A percentile compares a stretch with the other conserved stretches of the same genome.
phyloP scores from a whole-genome alignment of 2,888 invertebrate species.

The Drosophila lutescens region DNA sequence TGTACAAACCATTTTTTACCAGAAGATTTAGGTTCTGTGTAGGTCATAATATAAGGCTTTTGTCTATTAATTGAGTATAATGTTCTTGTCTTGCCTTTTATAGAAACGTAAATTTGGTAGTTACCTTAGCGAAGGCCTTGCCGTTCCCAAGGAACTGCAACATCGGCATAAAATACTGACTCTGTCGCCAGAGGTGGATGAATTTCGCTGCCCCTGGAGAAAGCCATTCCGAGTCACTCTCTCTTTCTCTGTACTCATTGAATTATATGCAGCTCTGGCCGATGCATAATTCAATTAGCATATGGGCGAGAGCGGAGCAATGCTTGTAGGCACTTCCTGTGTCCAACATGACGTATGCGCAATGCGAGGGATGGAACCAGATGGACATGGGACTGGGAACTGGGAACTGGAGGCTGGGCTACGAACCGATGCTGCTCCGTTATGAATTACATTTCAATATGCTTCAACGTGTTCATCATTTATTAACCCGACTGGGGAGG shows the following conservation, averaged over 20 bases:
- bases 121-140: neutral
- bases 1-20: neutral
- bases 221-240: neutral
- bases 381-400: constrained; percentile 16
- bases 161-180: neutral
- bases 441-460: constrained; percentile 76
- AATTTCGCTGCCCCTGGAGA: neutral
- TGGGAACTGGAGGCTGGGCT: constrained; percentile 7
- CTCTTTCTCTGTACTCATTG: constrained; percentile 10
- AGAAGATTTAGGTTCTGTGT: no score
- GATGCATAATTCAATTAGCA: constrained; percentile 57
- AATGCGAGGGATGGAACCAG: constrained; percentile 3
- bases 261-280: constrained; percentile 45
- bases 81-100: neutral
- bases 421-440: constrained; percentile 49
- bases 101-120: neutral
- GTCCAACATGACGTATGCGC: constrained; percentile 39
- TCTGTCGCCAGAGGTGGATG: neutral
- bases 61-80: neutral
- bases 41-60: neutral
- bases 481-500: constrained; percentile 58
- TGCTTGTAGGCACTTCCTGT: constrained; percentile 26
- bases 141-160: neutral
- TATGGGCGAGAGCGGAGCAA: constrained; percentile 20
- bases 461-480: constrained; percentile 71